Percentiles rank a stretch among this genome's conserved stretches.
phyloP scores from a whole-genome alignment of 1,140 invertebrate genomes.

The Ceratosolen fusciceps region DNA sequence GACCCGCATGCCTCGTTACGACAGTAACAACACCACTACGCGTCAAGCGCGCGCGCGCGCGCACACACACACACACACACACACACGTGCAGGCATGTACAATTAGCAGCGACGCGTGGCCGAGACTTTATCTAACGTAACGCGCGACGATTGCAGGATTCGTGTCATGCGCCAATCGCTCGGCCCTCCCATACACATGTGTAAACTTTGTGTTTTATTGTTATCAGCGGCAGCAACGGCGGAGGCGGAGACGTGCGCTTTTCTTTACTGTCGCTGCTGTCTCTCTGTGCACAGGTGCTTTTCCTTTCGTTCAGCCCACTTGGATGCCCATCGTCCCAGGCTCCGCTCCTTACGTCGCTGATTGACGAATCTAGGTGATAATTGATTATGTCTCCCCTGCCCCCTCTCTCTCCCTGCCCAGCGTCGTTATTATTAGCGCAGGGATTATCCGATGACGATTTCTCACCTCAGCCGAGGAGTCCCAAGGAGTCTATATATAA shows the following conservation, averaged over 20 bases:
- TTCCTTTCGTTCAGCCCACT: neutral
- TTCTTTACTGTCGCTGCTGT: neutral
- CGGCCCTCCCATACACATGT: neutral
- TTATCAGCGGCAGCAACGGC: too few species aligned
- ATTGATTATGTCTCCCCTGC: too few species aligned
- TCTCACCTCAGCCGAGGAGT: too few species aligned
- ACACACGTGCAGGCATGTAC: neutral
- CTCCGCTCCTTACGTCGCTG: neutral
- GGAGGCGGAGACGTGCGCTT: too few species aligned
- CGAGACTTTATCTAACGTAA: slow-evolving; percentile 37
- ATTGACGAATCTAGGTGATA: slow-evolving; percentile 5
- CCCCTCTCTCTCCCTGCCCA: too few species aligned
- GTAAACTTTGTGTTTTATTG: slow-evolving; percentile 7
- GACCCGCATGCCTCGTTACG: slow-evolving; percentile 33
- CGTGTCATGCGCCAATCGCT: slow-evolving; percentile 35
- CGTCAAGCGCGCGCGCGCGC: too few species aligned
- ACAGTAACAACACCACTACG: too few species aligned
- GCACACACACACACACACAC: too few species aligned
- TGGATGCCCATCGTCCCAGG: neutral
- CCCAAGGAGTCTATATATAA: too few species aligned
- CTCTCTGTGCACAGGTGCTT: neutral
- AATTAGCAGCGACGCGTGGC: neutral
- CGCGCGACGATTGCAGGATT: slow-evolving; percentile 31
- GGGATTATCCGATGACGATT: too few species aligned
- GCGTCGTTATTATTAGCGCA: too few species aligned